Evolutionary conservation across 2,888 invertebrate genomes (phyloP).

Genomic region (Agriotes lineatus): DNA sequence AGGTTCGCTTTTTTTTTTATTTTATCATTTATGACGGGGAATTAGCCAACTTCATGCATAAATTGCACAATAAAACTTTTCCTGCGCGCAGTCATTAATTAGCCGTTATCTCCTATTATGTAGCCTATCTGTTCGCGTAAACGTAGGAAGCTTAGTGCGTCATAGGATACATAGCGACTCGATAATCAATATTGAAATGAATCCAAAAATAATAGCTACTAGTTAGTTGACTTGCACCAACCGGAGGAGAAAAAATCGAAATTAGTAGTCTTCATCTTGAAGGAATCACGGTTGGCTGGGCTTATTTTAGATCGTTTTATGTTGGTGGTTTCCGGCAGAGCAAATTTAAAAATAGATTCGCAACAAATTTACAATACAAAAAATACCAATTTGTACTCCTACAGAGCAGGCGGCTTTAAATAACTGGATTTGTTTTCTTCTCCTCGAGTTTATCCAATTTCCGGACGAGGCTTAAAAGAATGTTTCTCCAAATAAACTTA

Average conservation of each 20-base stretch:
- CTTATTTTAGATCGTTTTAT: slow-evolving; percentile 27
- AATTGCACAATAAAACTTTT: background rate
- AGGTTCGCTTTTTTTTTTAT: too few species aligned
- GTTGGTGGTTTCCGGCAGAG: slow-evolving; percentile 25
- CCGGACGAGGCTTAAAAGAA: too few species aligned
- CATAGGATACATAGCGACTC: slow-evolving; percentile 1
- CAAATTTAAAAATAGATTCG: slow-evolving; percentile 30
- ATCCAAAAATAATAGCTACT: slow-evolving; percentile 3
- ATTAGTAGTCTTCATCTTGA: slow-evolving; percentile 4
- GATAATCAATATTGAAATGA: slow-evolving; percentile 20
- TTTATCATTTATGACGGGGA: background rate
- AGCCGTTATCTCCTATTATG: background rate
- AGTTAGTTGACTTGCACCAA: too few species aligned
- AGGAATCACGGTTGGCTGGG: slow-evolving; percentile 31
- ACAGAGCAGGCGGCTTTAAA: slow-evolving; percentile 14
- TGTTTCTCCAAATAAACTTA: too few species aligned
- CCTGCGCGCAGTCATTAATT: background rate
- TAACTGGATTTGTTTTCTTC: background rate
- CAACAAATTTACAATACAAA: slow-evolving; percentile 31
- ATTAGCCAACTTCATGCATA: background rate
- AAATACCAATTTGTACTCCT: slow-evolving; percentile 17
- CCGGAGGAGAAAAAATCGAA: background rate
- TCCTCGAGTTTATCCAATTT: too few species aligned
- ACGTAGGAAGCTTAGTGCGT: background rate
- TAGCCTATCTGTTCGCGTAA: background rate